These are phyloP conservation scores for Ctenopoma multispine DNA, from an alignment of 2,797 vertebrate species.

Conservation along the genomic window DNA sequence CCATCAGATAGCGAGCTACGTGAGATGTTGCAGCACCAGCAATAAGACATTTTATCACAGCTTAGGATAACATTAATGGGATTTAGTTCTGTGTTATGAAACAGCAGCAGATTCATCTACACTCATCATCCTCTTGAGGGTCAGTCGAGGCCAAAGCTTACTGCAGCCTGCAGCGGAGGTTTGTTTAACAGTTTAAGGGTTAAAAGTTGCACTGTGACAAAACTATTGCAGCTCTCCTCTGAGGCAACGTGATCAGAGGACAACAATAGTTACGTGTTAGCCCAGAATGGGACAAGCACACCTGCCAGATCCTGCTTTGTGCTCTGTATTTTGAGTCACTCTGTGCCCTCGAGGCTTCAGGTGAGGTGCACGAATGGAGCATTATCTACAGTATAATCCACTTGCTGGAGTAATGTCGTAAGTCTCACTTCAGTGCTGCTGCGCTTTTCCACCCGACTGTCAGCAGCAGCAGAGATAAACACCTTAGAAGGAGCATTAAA, in stretches of 20 bases:
- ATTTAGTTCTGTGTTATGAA: neutral
- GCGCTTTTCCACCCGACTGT: conserved; percentile 15
- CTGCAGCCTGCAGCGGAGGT: neutral
- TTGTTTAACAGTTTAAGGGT: neutral
- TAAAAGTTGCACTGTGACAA: neutral
- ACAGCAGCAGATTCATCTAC: no score
- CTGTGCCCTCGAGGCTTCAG: neutral
- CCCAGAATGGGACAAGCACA: neutral
- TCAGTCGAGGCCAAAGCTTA: neutral
- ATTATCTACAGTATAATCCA: conserved; percentile 37
- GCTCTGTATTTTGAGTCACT: conserved; percentile 15
- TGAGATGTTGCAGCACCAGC: neutral
- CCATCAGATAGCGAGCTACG: neutral
- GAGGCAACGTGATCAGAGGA: neutral
- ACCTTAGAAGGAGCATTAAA: conserved; percentile 59
- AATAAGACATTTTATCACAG: neutral
- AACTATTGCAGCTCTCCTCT: neutral
- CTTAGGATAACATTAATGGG: neutral
- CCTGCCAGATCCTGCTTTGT: neutral
- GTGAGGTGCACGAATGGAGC: conserved; percentile 14
- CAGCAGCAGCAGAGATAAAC: conserved; percentile 64
- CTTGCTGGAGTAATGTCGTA: conserved; percentile 10
- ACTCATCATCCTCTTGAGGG: neutral
- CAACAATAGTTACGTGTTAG: neutral
- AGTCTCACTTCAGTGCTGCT: conserved; percentile 20